Evolutionary conservation across 1,140 invertebrate genomes (phyloP), one percentile per base, ranked within the genome.

Genomic region (Euborellia annulipes): DNA sequence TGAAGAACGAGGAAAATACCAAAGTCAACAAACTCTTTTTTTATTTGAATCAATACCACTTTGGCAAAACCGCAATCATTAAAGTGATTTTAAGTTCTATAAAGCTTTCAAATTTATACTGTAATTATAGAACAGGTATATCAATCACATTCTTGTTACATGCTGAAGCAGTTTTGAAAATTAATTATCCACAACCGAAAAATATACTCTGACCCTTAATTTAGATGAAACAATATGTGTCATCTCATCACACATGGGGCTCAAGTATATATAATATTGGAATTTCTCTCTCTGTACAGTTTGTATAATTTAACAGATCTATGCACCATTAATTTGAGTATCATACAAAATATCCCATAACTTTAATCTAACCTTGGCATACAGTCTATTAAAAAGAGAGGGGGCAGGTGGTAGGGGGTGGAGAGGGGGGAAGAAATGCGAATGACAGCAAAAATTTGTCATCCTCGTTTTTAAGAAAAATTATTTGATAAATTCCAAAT

Each of bases 311-410:
- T 47, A 47, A 48, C 46, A 48, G 49, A 50, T 47, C 41, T 47
- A 50, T 50, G 49, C 49, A 50, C 49, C 49, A 50, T 50, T 47
- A 40, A 47, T 49, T 50, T 48, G 49, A 50, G 49, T 50, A 50
- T 50, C 49, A 50, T 50, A 50, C 49, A 50, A 50, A 47, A 50
- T 47, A 50, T 50, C 48, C 41, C 49, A 50, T 46, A 39, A 43
- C 42, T 48, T 41, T 20, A 43, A 30, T 44, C 42, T 45, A 49
- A 19, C 19, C 43, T 49, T 37, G 49, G 36, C 7, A 47, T 48
- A 42, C 45, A 50, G 46, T 50, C 45, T 50, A 45, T 46, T 41
- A n/a, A n/a, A n/a, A n/a, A n/a, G n/a, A n/a, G n/a, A n/a, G n/a
- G n/a, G n/a, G n/a, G n/a, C n/a, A n/a, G n/a, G n/a, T n/a, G n/a